phyloP scores from a whole-genome alignment of 2,888 invertebrate genomes.

The Microplitis deprimator region DNA sequence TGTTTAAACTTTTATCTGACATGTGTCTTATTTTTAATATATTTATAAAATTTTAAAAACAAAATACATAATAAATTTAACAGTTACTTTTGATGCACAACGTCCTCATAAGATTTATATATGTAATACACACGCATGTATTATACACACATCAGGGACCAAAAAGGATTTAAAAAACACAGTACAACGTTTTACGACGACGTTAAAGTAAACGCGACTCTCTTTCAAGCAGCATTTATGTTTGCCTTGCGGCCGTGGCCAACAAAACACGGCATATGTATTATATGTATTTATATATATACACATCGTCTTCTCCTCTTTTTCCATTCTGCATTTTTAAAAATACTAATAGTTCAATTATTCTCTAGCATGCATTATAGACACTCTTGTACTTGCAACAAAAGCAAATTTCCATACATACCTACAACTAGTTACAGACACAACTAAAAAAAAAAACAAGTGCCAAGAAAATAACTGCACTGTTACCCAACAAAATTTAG shows the following conservation, averaged over 20 bases:
- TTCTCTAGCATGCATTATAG: constrained; percentile 11
- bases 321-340: constrained; percentile 31
- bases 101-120: not conserved
- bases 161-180: constrained; percentile 4
- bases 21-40: not conserved
- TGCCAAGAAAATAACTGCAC: not conserved
- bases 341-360: constrained; percentile 36
- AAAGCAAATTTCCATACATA: not conserved
- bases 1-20: too few species aligned
- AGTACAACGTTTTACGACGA: constrained; percentile 48
- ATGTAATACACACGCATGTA: too few species aligned
- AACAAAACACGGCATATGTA: not conserved
- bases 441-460: too few species aligned
- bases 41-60: not conserved
- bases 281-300: too few species aligned
- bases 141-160: not conserved
- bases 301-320: constrained; percentile 3
- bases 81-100: not conserved
- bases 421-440: too few species aligned
- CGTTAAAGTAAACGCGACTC: constrained; percentile 51
- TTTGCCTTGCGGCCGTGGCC: constrained; percentile 9
- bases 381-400: constrained; percentile 3
- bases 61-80: not conserved
- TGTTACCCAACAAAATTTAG: constrained; percentile 17
- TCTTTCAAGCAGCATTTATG: constrained; percentile 22